Evolutionary conservation across 2,797 vertebrate species (phyloP).

Genomic region (Lophotriccus pileatus): DNA sequence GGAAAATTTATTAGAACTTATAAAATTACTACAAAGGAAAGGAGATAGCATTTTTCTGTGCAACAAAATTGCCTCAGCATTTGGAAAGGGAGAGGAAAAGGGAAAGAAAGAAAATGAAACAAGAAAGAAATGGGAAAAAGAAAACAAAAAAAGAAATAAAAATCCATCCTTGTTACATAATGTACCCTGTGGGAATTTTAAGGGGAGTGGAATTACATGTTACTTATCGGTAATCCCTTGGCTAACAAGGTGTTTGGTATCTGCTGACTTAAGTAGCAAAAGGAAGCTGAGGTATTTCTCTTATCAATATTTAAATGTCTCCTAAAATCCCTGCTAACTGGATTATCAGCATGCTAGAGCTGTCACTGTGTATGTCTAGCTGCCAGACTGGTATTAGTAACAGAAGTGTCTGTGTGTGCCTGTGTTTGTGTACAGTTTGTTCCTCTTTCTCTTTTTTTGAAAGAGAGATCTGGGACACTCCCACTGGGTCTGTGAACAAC

Average conservation of each 20-base stretch:
- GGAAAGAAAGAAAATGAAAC: background rate
- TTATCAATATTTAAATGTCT: background rate
- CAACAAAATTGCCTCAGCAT: background rate
- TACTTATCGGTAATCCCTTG: conserved; percentile 29
- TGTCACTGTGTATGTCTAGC: background rate
- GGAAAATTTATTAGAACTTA: background rate
- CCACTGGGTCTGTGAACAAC: background rate
- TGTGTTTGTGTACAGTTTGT: background rate
- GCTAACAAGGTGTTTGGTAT: conserved; percentile 30
- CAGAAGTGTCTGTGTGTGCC: background rate
- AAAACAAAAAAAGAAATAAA: background rate
- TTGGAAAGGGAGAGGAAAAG: background rate
- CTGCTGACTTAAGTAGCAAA: conserved; percentile 9
- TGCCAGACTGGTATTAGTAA: background rate
- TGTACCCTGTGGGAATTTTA: background rate
- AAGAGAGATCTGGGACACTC: background rate
- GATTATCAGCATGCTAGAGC: background rate
- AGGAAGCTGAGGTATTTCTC: background rate
- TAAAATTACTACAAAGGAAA: background rate
- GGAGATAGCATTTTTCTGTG: background rate
- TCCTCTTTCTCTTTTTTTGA: background rate
- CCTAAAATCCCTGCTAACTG: conserved; percentile 3
- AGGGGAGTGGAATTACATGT: conserved; percentile 22
- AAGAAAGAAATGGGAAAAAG: background rate
- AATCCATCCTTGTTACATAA: background rate